A percentile compares a stretch with the other conserved stretches of the same genome.
phyloP scores from a whole-genome alignment of 2,113 vertebrate genomes.

The Diphyllodes magnificus region DNA sequence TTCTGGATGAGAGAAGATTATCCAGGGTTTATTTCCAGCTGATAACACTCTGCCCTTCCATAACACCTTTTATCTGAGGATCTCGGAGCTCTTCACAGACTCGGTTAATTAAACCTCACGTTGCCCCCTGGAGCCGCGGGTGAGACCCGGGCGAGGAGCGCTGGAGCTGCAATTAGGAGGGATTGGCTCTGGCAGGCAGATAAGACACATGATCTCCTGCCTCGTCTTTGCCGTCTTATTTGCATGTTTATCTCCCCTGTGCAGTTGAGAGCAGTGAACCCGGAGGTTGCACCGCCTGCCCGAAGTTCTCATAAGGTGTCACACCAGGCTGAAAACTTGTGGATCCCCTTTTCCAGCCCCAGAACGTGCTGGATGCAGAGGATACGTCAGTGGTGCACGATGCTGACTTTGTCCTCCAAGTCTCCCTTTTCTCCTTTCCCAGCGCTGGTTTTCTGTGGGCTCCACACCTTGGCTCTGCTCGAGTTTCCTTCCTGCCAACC shows the following conservation, averaged over 20 bases:
- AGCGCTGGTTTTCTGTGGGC: not conserved
- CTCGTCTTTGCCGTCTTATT: not conserved
- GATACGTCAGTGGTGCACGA: fast-evolving
- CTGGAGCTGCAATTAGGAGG: not conserved
- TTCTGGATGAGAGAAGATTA: conserved; percentile 62
- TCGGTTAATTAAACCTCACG: conserved; percentile 41
- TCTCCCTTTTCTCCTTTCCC: not conserved
- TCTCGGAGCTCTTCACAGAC: conserved; percentile 5
- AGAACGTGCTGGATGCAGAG: fast-evolving
- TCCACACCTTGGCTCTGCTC: not conserved
- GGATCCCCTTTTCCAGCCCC: not conserved
- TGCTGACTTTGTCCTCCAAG: not conserved
- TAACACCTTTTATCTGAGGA: conserved; percentile 50
- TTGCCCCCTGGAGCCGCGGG: conserved; percentile 24
- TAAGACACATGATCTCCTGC: not conserved
- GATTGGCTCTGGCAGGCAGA: not conserved
- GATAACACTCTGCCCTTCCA: conserved; percentile 51
- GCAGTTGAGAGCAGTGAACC: not conserved
- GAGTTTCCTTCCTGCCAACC: not conserved
- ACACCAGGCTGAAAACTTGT: fast-evolving
- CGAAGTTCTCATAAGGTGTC: fast-evolving
- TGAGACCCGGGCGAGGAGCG: not conserved
- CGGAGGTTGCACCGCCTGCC: not conserved
- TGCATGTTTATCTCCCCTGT: conserved; percentile 8
- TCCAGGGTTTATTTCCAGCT: conserved; percentile 62